These are phyloP conservation scores for Helarctos malayanus DNA, from an alignment of 2,797 vertebrate species.

Conservation along the genomic window DNA sequence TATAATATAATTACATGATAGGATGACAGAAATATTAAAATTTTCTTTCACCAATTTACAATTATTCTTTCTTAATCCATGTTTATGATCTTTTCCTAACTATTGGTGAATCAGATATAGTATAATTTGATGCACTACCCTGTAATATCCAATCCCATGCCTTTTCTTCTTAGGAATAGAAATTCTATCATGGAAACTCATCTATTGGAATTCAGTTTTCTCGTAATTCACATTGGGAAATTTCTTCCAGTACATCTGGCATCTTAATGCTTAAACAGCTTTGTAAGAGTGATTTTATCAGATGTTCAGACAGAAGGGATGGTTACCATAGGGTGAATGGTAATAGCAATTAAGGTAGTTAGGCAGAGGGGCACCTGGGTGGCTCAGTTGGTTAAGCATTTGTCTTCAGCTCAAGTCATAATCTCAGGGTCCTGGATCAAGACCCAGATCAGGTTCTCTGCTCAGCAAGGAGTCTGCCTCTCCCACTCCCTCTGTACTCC, in stretches of 20 bases:
- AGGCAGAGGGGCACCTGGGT: neutral
- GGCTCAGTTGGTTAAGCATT: neutral
- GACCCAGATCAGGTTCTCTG: no score
- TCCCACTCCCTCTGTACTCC: no score
- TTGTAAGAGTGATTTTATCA: constrained; percentile 41
- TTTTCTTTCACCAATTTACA: neutral
- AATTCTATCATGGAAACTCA: constrained; percentile 3
- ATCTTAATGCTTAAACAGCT: neutral
- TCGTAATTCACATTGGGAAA: neutral
- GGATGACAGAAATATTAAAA: constrained; percentile 21
- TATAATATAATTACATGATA: constrained; percentile 46
- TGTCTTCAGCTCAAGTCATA: neutral
- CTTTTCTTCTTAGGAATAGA: constrained; percentile 2
- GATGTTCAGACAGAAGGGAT: neutral
- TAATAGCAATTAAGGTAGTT: neutral
- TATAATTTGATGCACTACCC: neutral
- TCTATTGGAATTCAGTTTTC: constrained; percentile 28
- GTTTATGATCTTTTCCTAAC: constrained; percentile 14
- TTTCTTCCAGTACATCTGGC: constrained; percentile 43
- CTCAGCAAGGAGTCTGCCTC: no score
- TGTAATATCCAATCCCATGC: neutral
- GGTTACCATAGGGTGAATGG: neutral
- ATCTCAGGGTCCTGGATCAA: no score
- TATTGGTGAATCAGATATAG: constrained; percentile 25
- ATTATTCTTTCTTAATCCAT: constrained; percentile 15